Percentiles rank a stretch among this genome's conserved stretches.
phyloP scores from a whole-genome alignment of 2,113 vertebrate species.

The Lagenorhynchus albirostris region DNA sequence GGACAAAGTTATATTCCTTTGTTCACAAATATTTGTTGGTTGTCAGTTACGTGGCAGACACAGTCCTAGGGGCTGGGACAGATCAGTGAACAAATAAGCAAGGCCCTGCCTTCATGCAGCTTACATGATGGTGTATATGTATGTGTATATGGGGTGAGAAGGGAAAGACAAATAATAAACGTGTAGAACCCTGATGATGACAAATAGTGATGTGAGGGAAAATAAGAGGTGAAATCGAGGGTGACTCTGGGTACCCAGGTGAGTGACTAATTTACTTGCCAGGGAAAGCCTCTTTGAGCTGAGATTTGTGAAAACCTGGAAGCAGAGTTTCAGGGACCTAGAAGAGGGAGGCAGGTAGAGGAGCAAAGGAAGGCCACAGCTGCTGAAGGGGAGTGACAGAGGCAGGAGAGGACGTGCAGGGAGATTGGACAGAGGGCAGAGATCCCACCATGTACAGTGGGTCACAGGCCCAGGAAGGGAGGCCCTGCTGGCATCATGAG shows the following conservation, averaged over 20 bases:
- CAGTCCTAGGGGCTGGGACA: not conserved
- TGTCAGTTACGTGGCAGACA: not conserved
- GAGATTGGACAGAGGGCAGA: not conserved
- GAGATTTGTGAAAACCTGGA: not conserved
- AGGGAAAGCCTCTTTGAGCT: not conserved
- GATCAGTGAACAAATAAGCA: not conserved
- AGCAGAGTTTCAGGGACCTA: not conserved
- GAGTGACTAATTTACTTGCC: not conserved
- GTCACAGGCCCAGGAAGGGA: not conserved
- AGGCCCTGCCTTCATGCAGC: not conserved
- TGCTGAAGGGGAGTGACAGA: not conserved
- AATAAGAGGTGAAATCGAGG: not conserved
- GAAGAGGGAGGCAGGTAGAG: not conserved
- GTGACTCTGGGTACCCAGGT: not conserved
- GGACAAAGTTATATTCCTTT: not conserved
- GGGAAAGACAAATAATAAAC: not conserved
- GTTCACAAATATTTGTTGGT: not conserved
- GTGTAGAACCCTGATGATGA: not conserved
- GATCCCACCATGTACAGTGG: too few relatives aligned
- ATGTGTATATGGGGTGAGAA: not conserved
- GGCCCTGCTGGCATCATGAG: not conserved
- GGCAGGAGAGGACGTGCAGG: not conserved
- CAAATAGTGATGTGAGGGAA: not conserved
- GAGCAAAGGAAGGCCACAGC: not conserved
- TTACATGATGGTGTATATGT: not conserved